These are phyloP conservation scores for Recurvirostra avosetta DNA, from an alignment of 2,113 vertebrate genomes.

Conservation along the genomic window DNA sequence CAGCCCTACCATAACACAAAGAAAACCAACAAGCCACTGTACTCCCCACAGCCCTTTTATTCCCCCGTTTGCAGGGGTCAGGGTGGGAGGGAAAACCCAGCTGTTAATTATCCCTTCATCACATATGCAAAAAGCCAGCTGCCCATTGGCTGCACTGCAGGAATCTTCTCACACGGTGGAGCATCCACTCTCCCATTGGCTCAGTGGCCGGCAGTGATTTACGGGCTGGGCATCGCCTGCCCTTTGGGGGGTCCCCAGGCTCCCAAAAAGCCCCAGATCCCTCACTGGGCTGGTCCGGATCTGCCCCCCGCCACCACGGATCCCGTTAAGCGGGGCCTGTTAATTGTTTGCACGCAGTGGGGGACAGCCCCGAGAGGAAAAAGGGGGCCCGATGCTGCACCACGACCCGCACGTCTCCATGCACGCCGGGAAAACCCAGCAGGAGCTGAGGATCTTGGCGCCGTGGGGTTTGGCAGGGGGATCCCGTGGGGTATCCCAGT, in stretches of 20 bases:
- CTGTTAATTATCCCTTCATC: neutral
- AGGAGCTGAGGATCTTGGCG: neutral
- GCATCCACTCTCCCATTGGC: neutral
- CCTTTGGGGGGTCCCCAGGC: too few relatives aligned
- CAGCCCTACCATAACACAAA: neutral
- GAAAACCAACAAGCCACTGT: accelerated
- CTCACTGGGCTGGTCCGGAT: neutral
- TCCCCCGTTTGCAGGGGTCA: accelerated
- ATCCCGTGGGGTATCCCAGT: accelerated
- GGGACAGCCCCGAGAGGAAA: accelerated
- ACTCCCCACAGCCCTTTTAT: neutral
- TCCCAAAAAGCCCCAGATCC: accelerated
- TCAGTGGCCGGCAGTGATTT: neutral
- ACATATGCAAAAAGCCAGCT: neutral
- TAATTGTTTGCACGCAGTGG: neutral
- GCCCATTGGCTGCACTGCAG: neutral
- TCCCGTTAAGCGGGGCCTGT: neutral
- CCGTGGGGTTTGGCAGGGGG: accelerated
- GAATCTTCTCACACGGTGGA: accelerated
- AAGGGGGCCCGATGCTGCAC: accelerated
- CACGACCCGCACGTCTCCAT: accelerated
- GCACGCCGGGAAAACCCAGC: accelerated
- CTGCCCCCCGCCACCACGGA: accelerated
- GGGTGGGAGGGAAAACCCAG: neutral
- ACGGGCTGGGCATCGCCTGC: accelerated